A percentile compares a stretch with the other conserved stretches of the same genome.
These are phyloP conservation scores for Bicyclus anynana DNA, from an alignment of 1,140 invertebrate genomes.

Conservation along the genomic window DNA sequence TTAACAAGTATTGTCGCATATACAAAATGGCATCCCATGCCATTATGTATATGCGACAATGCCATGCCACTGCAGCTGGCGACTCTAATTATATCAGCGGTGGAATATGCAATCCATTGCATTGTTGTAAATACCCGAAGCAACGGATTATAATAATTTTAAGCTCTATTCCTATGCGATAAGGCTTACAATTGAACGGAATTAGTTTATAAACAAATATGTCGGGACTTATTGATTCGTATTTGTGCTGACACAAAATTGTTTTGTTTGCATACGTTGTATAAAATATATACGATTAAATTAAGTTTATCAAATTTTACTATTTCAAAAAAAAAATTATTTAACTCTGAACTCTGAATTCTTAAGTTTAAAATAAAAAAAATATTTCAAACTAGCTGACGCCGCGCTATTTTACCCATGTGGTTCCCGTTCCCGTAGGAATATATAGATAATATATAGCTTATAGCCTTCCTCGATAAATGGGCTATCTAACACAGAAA, in stretches of 20 bases:
- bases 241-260: not conserved
- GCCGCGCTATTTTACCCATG: no score
- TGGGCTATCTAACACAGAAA: no score
- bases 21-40: not conserved
- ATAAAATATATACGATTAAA: not conserved
- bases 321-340: no score
- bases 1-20: not conserved
- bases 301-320: no score
- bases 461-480: no score
- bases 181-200: not conserved
- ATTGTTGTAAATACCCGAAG: conserved; percentile 4
- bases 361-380: not conserved
- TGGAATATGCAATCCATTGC: conserved; percentile 5
- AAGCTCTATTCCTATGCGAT: not conserved
- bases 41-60: no score
- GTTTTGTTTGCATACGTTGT: not conserved
- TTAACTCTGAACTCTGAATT: no score
- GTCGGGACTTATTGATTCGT: not conserved
- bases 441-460: no score
- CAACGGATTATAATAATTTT: not conserved
- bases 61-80: conserved; percentile 3
- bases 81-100: conserved; percentile 22
- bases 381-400: no score
- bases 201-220: not conserved
- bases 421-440: no score